Base-by-base conservation (phyloP, 2,113 vertebrate genomes). In the Passer domesticus region DNA sequence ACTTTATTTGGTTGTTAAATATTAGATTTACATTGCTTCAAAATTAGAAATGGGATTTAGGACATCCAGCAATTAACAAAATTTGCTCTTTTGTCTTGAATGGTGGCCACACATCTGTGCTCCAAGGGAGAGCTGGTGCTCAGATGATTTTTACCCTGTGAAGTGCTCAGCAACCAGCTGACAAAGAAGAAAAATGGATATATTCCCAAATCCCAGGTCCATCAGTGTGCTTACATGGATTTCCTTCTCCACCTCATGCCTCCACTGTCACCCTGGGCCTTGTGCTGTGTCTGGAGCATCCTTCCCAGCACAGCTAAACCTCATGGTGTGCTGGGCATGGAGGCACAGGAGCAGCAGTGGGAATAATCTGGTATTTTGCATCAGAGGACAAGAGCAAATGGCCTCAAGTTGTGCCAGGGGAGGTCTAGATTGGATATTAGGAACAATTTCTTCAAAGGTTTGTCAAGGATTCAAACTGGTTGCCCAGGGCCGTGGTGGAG, bases 311-410 rank as follows among this genome's bases (percentile, higher is more conserved):
- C 7, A 78, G 27, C 56, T 58, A 30, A 74, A 24, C 7, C 7
- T 23, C 2, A 0, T 1, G 4, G 14, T 20, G 7, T 47, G 23
- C n/a, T 68, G 53, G 49, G 3, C 35, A 23, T 30, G 43, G 27
- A 50, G 31, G 33, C 16, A 46, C 3, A 13, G 43, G 60, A 59
- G 24, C 15, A 87, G 15, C 24, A 12, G 17, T 44, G 21, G 31
- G 77, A 35, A 62, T 35, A 30, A 19, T 4, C 8, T 30, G 20
- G 15, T 16, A 14, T 44, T 85, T 62, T 46, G 6, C 28, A 58
- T 56, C 7, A 8, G 13, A 60, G 14, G 13, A 37, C 25, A 11
- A 62, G 35, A 49, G 21, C 12, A 62, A 62, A 49, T 49, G 18
- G 9, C 27, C 41, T 70, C 49, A 43, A 24, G 20, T 23, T 63